Conservation (phyloP, 2,797 vertebrate genomes). For the Tamandua tetradactyla region DNA sequence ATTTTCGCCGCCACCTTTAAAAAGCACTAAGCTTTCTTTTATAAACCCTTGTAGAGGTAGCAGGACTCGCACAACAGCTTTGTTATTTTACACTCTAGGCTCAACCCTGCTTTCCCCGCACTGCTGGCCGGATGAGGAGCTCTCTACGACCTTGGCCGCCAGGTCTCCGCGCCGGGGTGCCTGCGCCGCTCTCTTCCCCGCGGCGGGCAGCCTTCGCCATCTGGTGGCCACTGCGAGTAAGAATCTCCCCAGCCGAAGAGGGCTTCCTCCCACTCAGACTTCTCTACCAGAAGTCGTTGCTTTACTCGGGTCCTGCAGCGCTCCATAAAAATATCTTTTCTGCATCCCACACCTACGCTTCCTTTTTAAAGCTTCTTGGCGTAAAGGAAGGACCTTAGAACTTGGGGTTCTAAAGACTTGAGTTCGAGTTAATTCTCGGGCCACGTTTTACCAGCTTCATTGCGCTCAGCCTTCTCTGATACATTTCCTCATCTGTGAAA, state of each 20-base stretch:
- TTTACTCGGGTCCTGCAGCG: not conserved
- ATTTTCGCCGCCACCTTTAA: not conserved
- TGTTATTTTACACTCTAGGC: not conserved
- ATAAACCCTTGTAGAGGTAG: not conserved
- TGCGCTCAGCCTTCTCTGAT: not conserved
- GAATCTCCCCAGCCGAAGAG: rapidly evolving
- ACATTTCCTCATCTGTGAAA: not conserved
- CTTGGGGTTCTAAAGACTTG: not conserved
- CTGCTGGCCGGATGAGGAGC: rapidly evolving
- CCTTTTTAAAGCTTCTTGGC: not conserved
- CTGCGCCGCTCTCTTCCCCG: not conserved
- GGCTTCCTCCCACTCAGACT: not conserved
- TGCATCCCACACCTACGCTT: not conserved
- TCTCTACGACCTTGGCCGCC: not conserved
- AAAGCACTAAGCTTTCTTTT: not conserved
- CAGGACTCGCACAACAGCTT: not conserved
- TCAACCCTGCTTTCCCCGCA: rapidly evolving
- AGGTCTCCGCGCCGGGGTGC: rapidly evolving
- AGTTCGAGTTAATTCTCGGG: not conserved
- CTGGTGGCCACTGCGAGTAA: conserved; percentile 59
- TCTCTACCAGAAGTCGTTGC: rapidly evolving
- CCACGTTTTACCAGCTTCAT: not conserved
- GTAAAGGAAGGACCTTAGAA: not conserved
- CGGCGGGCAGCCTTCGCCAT: conserved; percentile 65
- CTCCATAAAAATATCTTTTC: not conserved